These are phyloP conservation scores for Prolemur simus DNA, from an alignment of 2,113 vertebrate genomes.

Conservation along the genomic window DNA sequence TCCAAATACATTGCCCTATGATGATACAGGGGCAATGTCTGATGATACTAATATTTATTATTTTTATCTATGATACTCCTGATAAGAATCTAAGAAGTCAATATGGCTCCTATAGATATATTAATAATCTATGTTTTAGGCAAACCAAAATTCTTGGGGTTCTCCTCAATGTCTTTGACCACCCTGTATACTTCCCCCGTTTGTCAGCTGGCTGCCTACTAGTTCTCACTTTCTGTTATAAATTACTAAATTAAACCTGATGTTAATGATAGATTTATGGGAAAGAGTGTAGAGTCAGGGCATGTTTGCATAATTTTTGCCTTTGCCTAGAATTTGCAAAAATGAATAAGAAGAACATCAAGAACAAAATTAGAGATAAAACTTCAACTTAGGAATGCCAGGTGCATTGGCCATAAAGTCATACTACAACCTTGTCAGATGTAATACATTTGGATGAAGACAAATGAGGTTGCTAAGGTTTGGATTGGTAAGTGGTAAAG, in stretches of 20 bases:
- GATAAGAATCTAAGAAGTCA: background rate
- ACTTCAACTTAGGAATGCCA: background rate
- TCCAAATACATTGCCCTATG: background rate
- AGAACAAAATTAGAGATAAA: background rate
- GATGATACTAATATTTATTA: background rate
- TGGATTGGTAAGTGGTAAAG: background rate
- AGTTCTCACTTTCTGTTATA: constrained; percentile 18
- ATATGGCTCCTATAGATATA: background rate
- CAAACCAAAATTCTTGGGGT: background rate
- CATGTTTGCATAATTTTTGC: background rate
- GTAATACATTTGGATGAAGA: background rate
- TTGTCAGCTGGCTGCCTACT: background rate
- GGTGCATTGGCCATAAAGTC: background rate
- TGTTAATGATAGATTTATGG: background rate
- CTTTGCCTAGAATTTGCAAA: background rate
- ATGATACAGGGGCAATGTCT: background rate
- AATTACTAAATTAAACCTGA: constrained; percentile 23
- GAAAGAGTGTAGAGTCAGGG: background rate
- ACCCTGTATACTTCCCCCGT: background rate
- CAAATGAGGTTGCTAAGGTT: background rate
- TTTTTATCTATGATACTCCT: background rate
- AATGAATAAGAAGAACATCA: background rate
- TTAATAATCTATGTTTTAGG: background rate
- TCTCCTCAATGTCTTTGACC: background rate
- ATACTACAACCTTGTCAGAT: background rate